These are phyloP conservation scores for Sapayoa aenigma DNA, from an alignment of 2,113 vertebrate genomes.

Conservation along the genomic window DNA sequence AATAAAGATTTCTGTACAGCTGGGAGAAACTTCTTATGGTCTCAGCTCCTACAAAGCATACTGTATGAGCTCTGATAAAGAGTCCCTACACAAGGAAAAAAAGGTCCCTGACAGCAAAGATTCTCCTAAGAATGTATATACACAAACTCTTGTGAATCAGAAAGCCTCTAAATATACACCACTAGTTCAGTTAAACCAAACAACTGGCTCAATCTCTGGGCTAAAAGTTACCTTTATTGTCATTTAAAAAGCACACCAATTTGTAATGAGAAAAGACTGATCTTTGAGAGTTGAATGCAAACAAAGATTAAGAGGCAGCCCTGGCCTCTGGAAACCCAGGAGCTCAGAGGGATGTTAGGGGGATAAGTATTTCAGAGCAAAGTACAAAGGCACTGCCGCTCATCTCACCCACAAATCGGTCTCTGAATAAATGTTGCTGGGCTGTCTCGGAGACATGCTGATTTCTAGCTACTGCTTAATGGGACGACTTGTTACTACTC, in stretches of 20 bases:
- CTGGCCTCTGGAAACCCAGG: constrained; percentile 23
- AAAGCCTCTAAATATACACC: not conserved
- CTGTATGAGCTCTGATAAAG: not conserved
- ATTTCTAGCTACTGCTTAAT: constrained; percentile 52
- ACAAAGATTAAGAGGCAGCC: constrained; percentile 46
- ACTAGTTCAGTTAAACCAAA: constrained; percentile 16
- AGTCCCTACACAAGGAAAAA: not conserved
- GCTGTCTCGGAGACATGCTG: constrained; percentile 24
- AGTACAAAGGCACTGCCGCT: constrained; percentile 32
- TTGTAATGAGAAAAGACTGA: constrained; percentile 48
- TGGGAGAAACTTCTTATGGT: not conserved
- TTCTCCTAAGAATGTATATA: not conserved
- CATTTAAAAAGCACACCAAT: constrained; percentile 21
- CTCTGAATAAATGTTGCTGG: constrained; percentile 28
- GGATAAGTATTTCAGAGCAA: constrained; percentile 48
- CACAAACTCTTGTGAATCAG: not conserved
- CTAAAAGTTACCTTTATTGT: constrained; percentile 23
- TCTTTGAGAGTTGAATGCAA: constrained; percentile 30
- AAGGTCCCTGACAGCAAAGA: not conserved
- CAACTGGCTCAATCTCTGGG: not conserved
- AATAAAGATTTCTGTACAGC: not conserved
- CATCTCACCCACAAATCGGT: constrained; percentile 9
- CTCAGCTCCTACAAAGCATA: not conserved
- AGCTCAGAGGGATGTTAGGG: not conserved
- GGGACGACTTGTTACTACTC: constrained; percentile 36